phyloP scores from a whole-genome alignment of 2,888 invertebrate species.

The Stenotaenia linearis region DNA sequence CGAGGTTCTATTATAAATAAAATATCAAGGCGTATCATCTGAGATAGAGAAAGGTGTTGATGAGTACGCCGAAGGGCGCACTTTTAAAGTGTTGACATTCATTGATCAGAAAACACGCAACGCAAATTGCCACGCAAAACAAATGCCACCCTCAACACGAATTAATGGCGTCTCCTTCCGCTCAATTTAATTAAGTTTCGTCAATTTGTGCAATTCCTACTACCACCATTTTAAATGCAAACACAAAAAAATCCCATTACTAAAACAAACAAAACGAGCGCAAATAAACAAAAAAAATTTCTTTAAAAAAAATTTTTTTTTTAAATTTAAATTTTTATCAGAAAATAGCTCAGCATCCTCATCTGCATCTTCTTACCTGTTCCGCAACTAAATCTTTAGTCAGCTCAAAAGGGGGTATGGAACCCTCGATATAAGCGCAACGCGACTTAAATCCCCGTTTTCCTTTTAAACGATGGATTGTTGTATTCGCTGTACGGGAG shows the following conservation, averaged over 20 bases:
- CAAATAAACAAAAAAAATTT: not conserved
- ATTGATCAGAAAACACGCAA: conserved; percentile 11
- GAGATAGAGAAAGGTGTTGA: conserved; percentile 1
- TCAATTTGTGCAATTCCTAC: conserved; percentile 10
- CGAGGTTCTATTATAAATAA: not conserved
- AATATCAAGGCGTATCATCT: conserved; percentile 7
- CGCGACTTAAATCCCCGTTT: not conserved
- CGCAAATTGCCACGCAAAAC: conserved; percentile 15
- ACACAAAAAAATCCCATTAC: not conserved
- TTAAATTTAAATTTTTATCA: not conserved
- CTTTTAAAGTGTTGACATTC: conserved; percentile 10
- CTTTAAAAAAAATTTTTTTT: not conserved
- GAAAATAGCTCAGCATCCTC: not conserved
- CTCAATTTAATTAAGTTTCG: conserved; percentile 11
- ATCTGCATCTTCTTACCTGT: conserved; percentile 14
- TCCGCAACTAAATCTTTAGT: not conserved
- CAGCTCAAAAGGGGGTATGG: not conserved
- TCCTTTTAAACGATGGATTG: not conserved
- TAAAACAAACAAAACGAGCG: not conserved
- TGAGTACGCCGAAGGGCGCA: not conserved
- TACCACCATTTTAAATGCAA: not conserved
- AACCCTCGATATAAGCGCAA: not conserved
- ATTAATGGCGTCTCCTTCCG: conserved; percentile 11
- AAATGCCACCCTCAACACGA: conserved; percentile 3
- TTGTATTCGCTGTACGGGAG: not conserved